Percentiles rank a stretch among this genome's conserved stretches.
Evolutionary conservation across 2,797 vertebrate genomes (phyloP).

Genomic region (Periparus ater): DNA sequence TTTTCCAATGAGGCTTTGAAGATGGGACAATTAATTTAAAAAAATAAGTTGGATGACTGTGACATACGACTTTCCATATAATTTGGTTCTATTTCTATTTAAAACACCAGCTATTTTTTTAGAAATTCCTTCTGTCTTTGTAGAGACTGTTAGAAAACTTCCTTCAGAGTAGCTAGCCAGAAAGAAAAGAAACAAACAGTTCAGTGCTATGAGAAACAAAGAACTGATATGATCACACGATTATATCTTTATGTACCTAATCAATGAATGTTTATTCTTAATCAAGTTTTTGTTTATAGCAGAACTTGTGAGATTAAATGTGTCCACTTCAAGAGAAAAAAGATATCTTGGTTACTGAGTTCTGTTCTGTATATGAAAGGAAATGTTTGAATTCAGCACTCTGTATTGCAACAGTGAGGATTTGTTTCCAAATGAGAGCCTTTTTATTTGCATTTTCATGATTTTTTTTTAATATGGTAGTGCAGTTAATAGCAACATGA

Average conservation of each 20-base stretch:
- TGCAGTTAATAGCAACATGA: background rate
- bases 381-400: background rate
- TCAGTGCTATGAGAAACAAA: background rate
- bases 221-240: accelerated
- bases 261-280: background rate
- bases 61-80: background rate
- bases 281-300: background rate
- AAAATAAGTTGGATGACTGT: background rate
- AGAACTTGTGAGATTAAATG: background rate
- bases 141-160: background rate
- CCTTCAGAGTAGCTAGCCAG: background rate
- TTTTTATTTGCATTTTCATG: constrained; percentile 8
- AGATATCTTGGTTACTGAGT: background rate
- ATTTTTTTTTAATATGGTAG: background rate
- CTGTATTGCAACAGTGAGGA: background rate
- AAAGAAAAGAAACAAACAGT: background rate
- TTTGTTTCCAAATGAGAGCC: background rate
- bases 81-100: background rate
- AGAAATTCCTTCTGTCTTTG: background rate
- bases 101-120: background rate
- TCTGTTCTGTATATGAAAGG: background rate
- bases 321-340: background rate
- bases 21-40: background rate
- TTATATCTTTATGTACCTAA: background rate
- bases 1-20: background rate